Evolutionary conservation across 1,140 invertebrate genomes (phyloP), one percentile per base, ranked within the genome.

Genomic region (Chymomyza costata): DNA sequence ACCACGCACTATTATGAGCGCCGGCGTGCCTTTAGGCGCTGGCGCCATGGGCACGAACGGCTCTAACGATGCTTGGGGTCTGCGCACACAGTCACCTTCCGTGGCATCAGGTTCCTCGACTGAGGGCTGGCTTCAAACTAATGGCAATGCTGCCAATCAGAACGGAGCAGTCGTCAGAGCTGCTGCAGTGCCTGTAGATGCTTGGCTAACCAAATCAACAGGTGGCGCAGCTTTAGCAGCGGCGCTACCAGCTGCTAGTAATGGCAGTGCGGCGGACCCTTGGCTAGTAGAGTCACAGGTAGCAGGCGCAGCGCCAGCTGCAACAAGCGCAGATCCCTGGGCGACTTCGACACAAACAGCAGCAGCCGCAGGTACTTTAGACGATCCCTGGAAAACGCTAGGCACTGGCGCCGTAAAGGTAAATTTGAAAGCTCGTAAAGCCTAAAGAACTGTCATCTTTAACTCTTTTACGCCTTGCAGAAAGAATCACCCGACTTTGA

Each of bases 401-500:
- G 53, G 48, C 37, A 60, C 58, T 3, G 61, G 58, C 11, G 68
- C 58, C 17, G 43, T 64, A 3, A 78, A 85, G 61, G 84, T 83
- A 55, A 49, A 0, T 35, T 16, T 48, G 1, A n/a, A 21, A 25
- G 10, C 14, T 28, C 2, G 0, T 2, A 1, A n/a, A n/a, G 1
- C 6, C 19, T 19, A 14, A 7, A 17, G 30, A 17, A 28, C 6
- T 11, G 8, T n/a, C 37, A 38, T 25, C 1, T 19, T 3, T 32
- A 30, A 35, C 1, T 54, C 15, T 25, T 17, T n/a, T 54, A 17
- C 19, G 0, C 5, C 16, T 45, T 63, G 5, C 32, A 84, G 82
- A 84, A 83, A 65, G 52, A 64, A 31, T 69, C 90, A n/a, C 89
- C 90, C 3, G 92, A 93, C 84, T 87, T 94, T 69, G 93, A 94